Base-by-base conservation (phyloP, 2,888 invertebrate species). In the Apodemia zela region DNA sequence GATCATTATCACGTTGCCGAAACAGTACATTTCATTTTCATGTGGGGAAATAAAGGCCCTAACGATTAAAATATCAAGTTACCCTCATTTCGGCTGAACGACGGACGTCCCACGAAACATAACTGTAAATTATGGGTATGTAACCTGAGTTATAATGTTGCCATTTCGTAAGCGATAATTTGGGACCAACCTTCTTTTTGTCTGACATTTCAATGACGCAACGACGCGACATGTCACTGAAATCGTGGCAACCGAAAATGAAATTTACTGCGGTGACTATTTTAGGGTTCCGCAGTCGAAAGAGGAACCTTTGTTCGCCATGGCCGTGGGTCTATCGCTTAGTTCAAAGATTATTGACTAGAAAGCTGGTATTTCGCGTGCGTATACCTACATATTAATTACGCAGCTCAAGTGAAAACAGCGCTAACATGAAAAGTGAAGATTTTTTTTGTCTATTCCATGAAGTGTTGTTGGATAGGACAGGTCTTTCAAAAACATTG, bases 131-230 rank as follows among this genome's bases (percentile, higher is more conserved):
- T 25, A 54, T 54, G 54, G 13, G 21, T 21, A 25, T 54, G 54
- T 54, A 54, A 54, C 54, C 13, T 54, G 54, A 54, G 29, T 29
- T 57, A 15, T 25, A 57, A 57, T 57, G 54, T 57, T 57, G 29
- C 54, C 29, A 57, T 57, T 57, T 29, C 29, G 25, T 25, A 57
- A 57, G 54, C 54, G 15, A 57, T 25, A 57, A 57, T 57, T 57
- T 57, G 25, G 54, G 7, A 57, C 15, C 25, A 25, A 54, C 54
- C 25, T 57, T 29, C 18, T 25, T 13, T 57, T 29, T n/a, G 15
- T 15, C 15, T 25, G 54, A 54, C 29, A 57, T 57, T 57, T 15
- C 54, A 21, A n/a, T 17, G 45, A 45, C n/a, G 15, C 4, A n/a
- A 45, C 45, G 45, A 45, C n/a, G 2, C n/a, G n/a, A n/a, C n/a